These are phyloP conservation scores for Drosophila emarginata DNA, from an alignment of 2,888 invertebrate genomes.

Conservation along the genomic window DNA sequence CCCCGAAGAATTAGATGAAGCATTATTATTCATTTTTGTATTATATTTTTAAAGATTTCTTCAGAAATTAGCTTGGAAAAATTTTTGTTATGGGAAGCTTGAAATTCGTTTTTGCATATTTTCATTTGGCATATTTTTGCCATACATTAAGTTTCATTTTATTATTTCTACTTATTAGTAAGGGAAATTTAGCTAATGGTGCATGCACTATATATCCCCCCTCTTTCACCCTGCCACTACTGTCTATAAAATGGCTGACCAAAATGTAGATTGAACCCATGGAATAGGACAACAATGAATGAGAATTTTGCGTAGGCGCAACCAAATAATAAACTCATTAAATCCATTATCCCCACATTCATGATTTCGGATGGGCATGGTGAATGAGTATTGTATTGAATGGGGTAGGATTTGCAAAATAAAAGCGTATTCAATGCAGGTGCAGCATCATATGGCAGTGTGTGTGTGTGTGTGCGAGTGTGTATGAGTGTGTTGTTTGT, in stretches of 20 bases:
- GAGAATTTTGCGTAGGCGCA: slow-evolving; percentile 35
- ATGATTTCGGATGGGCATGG: slow-evolving; percentile 70
- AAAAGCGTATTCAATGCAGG: slow-evolving; percentile 74
- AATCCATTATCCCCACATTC: slow-evolving; percentile 78
- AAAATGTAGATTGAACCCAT: slow-evolving; percentile 6
- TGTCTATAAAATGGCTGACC: slow-evolving; percentile 1
- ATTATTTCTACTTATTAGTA: slow-evolving; percentile 13
- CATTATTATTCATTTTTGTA: no score
- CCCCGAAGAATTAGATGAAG: no score
- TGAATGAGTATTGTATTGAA: not conserved
- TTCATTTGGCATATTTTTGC: not conserved
- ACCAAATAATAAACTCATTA: slow-evolving; percentile 77
- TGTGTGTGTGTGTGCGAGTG: slow-evolving; percentile 8
- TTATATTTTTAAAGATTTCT: no score
- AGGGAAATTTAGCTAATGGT: not conserved
- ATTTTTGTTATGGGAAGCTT: not conserved
- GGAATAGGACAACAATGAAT: slow-evolving; percentile 23
- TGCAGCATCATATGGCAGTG: slow-evolving; percentile 23
- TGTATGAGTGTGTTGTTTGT: slow-evolving; percentile 11
- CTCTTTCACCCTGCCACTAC: no score
- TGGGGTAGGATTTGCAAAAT: slow-evolving; percentile 56
- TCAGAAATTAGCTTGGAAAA: no score
- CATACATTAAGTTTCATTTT: not conserved
- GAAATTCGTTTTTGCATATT: not conserved
- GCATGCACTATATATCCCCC: not conserved